These are phyloP conservation scores for Oscheius sp. DNA, from an alignment of 2,888 invertebrate species.

Conservation along the genomic window DNA sequence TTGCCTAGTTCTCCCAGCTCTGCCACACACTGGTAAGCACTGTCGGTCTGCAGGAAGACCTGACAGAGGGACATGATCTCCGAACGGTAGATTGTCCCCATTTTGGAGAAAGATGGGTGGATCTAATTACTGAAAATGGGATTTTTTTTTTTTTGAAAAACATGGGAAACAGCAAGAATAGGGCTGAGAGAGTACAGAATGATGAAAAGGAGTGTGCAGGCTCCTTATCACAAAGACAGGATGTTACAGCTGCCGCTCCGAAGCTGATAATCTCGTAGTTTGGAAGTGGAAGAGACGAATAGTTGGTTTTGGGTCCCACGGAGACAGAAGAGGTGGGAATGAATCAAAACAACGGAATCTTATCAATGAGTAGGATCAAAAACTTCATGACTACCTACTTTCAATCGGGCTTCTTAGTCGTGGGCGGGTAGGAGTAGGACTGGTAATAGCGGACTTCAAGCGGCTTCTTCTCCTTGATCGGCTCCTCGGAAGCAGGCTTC, in stretches of 20 bases:
- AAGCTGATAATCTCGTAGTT: conserved; percentile 25
- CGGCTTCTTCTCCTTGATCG: neutral
- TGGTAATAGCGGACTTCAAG: conserved; percentile 10
- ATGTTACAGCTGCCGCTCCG: neutral
- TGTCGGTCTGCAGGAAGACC: conserved; percentile 71
- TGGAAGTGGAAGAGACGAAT: neutral
- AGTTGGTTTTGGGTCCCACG: too few species aligned
- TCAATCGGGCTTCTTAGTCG: too few species aligned
- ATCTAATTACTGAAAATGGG: conserved; percentile 20
- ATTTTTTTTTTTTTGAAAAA: neutral
- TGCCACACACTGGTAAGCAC: conserved; percentile 69
- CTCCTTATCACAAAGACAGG: neutral
- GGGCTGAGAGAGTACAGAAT: neutral
- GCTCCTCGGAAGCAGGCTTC: neutral
- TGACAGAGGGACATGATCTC: conserved; percentile 71
- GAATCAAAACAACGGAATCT: too few species aligned
- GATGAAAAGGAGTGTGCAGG: neutral
- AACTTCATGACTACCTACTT: too few species aligned
- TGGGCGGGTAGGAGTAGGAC: neutral
- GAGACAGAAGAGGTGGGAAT: too few species aligned
- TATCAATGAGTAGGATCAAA: too few species aligned
- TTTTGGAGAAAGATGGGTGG: conserved; percentile 22
- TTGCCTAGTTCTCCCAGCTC: conserved; percentile 69
- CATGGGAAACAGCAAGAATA: neutral
- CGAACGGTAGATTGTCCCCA: conserved; percentile 69